Base-by-base conservation (phyloP, 2,797 vertebrate genomes). In the Aulostomus chinensis region DNA sequence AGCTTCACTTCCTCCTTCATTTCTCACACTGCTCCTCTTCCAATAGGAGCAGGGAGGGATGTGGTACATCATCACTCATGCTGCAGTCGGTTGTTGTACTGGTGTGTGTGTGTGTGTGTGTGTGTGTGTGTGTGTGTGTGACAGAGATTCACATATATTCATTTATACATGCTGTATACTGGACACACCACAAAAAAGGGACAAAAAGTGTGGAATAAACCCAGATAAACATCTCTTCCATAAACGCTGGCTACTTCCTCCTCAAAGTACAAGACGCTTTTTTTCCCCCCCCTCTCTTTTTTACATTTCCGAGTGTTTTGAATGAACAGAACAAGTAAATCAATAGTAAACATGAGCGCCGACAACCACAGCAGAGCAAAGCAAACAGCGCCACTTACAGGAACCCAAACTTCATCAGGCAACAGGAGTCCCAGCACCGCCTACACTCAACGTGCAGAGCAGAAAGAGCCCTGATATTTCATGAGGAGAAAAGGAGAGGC, bases 1-100 rank as follows among this genome's bases (percentile, higher is more conserved):
- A 83, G 73, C 78, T 86, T 65, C 32, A 69, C 66, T 86, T 84
- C 86, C 81, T 77, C 70, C 77, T 82, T 7, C 25, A 8, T 10
- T 7, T 77, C 73, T 84, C 80, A 80, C 73, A 76, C 46, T 22
- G 4, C 47, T 61, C 9, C 22, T 53, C 41, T 43, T 46, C 56
- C 67, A 58, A 17, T 28, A 4, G 22, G 36, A 57, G 13, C 2
- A 5, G 12, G 22, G 45, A 9, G 41, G 53, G 65, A 45, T 52
- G 50, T 20, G 7, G 11, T 3, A 48, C 47, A n/a, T 63, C 46
- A 58, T 62, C 48, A 26, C 45, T 24, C 33, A 12, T 26, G 38
- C 42, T 13, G 17, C 11, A 3, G 13, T 12, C 8, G 28, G 4
- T n/a, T 25, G 21, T 7, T 7, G 2, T 1, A 18, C 17, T 28